Evolutionary conservation across 2,888 invertebrate species (phyloP).

Genomic region (Watsonalla cultraria): DNA sequence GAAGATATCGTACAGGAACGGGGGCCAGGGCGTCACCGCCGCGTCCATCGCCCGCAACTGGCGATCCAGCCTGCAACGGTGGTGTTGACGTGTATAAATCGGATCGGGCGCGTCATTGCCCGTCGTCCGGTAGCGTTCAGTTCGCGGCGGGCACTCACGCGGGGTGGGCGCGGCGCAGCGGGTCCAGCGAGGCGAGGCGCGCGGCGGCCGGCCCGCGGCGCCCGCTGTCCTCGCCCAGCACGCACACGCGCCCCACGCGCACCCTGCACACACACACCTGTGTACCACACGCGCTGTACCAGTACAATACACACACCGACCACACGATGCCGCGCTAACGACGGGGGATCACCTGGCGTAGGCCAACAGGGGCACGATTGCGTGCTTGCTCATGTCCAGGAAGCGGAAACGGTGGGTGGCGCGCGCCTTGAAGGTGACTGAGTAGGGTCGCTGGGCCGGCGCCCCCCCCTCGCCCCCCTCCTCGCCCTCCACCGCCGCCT

Average conservation of each 20-base stretch:
- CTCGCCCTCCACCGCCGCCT: slow-evolving; percentile 48
- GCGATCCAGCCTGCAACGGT: slow-evolving; percentile 21
- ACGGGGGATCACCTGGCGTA: slow-evolving; percentile 29
- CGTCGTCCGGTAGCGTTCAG: neutral
- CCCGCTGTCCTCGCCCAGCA: slow-evolving; percentile 51
- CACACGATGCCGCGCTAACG: neutral
- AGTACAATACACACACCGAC: no score
- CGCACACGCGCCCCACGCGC: slow-evolving; percentile 40
- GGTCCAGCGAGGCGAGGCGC: slow-evolving; percentile 45
- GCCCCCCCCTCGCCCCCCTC: slow-evolving; percentile 16
- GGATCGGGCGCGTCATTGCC: no score
- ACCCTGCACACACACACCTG: slow-evolving; percentile 25
- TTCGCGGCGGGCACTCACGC: slow-evolving; percentile 1
- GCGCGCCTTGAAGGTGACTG: slow-evolving; percentile 54
- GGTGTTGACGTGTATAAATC: neutral
- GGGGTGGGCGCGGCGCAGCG: slow-evolving; percentile 23
- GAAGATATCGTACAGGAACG: slow-evolving; percentile 61
- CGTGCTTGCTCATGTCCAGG: slow-evolving; percentile 24
- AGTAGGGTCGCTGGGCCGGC: neutral
- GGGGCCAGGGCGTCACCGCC: slow-evolving; percentile 62
- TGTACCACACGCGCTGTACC: neutral
- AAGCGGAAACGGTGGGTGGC: slow-evolving; percentile 58
- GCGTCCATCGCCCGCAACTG: slow-evolving; percentile 51
- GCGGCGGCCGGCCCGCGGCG: slow-evolving; percentile 39
- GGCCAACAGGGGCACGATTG: slow-evolving; percentile 22